Percentiles rank a stretch among this genome's conserved stretches.
These are phyloP conservation scores for Notechis scutatus DNA, from an alignment of 2,113 vertebrate genomes.

Conservation along the genomic window DNA sequence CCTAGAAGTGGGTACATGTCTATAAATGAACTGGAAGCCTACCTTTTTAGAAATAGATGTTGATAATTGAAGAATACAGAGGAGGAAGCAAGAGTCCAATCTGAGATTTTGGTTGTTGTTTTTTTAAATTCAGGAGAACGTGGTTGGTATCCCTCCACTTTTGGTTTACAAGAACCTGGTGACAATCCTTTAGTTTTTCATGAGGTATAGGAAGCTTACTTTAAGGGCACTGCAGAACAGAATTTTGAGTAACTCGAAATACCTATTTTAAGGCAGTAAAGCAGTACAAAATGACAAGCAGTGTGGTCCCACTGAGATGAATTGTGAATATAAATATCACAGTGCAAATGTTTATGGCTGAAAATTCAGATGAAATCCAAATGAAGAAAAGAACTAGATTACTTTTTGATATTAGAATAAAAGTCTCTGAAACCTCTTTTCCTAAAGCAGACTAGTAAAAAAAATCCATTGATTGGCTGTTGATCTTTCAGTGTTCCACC, in stretches of 20 bases:
- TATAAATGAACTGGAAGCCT: neutral
- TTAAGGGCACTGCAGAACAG: neutral
- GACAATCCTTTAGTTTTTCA: neutral
- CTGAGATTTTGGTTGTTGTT: neutral
- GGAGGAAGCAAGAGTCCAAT: neutral
- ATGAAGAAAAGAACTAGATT: neutral
- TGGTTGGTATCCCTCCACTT: neutral
- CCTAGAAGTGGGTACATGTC: neutral
- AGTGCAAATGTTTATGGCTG: neutral
- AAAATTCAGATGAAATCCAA: neutral
- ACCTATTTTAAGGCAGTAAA: neutral
- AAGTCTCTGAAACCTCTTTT: neutral
- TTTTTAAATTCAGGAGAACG: neutral
- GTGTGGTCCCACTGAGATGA: neutral
- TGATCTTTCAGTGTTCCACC: neutral
- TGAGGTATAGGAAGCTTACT: neutral
- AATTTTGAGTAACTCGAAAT: neutral
- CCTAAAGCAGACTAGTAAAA: neutral
- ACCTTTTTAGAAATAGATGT: neutral
- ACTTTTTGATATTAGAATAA: neutral
- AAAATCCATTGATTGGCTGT: neutral
- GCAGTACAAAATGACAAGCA: neutral
- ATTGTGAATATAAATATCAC: neutral
- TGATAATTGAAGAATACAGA: neutral
- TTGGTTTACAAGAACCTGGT: neutral